These are phyloP conservation scores for Propithecus coquereli DNA, from an alignment of 2,113 vertebrate species.

Conservation along the genomic window DNA sequence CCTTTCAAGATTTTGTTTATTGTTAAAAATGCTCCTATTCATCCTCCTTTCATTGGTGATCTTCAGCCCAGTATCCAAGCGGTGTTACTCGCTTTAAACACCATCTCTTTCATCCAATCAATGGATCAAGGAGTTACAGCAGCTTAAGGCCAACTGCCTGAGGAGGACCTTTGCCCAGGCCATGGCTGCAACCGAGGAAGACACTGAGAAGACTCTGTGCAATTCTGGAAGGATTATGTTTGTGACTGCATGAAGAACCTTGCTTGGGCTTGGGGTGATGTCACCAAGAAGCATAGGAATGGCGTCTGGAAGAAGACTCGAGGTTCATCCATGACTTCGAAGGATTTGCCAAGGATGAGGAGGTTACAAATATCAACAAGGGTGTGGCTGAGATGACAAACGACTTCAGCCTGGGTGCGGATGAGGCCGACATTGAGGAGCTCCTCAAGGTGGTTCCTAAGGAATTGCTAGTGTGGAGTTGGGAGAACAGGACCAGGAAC, in stretches of 20 bases:
- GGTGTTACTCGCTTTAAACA: background rate
- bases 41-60: background rate
- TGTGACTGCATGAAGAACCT: background rate
- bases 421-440: background rate
- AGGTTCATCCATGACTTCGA: background rate
- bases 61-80: background rate
- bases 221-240: background rate
- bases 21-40: background rate
- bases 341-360: background rate
- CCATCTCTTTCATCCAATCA: background rate
- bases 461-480: background rate
- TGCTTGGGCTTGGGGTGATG: background rate
- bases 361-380: background rate
- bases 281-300: background rate
- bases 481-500: background rate
- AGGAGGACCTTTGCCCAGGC: background rate
- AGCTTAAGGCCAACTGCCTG: background rate
- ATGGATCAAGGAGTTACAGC: background rate
- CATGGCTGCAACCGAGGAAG: background rate
- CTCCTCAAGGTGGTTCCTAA: background rate
- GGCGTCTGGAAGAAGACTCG: background rate
- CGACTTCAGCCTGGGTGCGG: background rate
- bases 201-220: background rate
- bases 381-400: background rate
- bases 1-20: background rate